Conservation (phyloP, 53 echinoderm and acorn worm species). For the Zoroaster sp. region DNA sequence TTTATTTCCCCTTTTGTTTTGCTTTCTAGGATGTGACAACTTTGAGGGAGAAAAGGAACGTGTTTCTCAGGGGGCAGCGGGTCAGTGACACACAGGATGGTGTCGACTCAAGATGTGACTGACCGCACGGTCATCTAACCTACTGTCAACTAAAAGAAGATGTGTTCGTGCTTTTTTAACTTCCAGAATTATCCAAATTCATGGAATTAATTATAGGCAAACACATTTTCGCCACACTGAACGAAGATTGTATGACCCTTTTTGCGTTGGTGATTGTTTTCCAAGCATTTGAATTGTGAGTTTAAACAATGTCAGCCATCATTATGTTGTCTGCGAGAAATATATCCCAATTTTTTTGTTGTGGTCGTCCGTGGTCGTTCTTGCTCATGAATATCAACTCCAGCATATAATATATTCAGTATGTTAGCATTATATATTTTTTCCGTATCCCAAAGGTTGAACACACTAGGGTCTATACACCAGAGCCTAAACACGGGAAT, state of each 20-base stretch:
- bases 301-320: no score
- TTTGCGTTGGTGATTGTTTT: neutral
- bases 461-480: no score
- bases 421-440: no score
- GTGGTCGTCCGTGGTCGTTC: no score
- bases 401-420: no score
- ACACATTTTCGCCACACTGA: neutral
- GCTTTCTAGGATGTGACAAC: neutral
- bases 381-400: no score
- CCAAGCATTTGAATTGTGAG: no score
- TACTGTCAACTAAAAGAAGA: neutral
- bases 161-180: neutral
- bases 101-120: constrained; percentile 11
- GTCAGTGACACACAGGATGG: constrained; percentile 21
- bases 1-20: neutral
- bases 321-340: no score
- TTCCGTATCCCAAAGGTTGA: no score
- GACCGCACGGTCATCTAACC: constrained; percentile 24
- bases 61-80: constrained; percentile 2
- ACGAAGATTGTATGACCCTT: no score
- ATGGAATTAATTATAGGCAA: neutral
- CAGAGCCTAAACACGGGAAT: no score
- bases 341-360: no score
- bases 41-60: neutral
- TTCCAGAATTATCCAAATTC: neutral